Conservation (phyloP, 2,797 vertebrate species). For the Enteromius paludinosus region DNA sequence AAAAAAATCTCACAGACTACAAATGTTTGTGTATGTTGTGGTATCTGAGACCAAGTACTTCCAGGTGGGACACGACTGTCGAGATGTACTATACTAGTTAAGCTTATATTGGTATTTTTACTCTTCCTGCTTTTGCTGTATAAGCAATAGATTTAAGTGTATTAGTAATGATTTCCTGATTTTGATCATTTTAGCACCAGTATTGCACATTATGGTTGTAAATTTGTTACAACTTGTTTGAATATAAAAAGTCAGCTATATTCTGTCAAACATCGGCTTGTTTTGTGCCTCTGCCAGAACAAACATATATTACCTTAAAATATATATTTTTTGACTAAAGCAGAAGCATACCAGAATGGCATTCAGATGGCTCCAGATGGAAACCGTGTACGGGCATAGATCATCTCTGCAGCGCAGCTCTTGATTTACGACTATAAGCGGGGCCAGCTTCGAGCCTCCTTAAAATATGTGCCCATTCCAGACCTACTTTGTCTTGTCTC, state of each 20-base stretch:
- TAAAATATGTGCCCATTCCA: slow-evolving; percentile 39
- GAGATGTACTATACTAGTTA: not conserved
- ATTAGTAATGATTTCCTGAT: not conserved
- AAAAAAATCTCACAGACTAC: not conserved
- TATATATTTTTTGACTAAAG: not conserved
- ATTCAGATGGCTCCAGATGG: not conserved
- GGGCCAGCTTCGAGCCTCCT: slow-evolving; percentile 20
- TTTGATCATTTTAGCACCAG: not conserved
- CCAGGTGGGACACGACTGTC: not conserved
- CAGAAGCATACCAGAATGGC: not conserved
- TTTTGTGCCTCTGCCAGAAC: not conserved
- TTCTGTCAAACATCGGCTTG: not conserved
- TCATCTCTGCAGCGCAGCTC: not conserved
- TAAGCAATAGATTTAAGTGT: not conserved
- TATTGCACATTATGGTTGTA: not conserved
- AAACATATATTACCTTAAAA: not conserved
- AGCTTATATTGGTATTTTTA: not conserved
- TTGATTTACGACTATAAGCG: slow-evolving; percentile 23
- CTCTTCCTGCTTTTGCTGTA: not conserved
- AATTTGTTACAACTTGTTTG: no score
- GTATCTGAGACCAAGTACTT: not conserved
- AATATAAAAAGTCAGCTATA: not conserved
- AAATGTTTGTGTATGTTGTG: not conserved
- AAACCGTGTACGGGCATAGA: not conserved
- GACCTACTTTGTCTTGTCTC: slow-evolving; percentile 44